phyloP scores from a whole-genome alignment of 37 sponge, comb jelly and placozoan species.

The Geodia barretti region DNA sequence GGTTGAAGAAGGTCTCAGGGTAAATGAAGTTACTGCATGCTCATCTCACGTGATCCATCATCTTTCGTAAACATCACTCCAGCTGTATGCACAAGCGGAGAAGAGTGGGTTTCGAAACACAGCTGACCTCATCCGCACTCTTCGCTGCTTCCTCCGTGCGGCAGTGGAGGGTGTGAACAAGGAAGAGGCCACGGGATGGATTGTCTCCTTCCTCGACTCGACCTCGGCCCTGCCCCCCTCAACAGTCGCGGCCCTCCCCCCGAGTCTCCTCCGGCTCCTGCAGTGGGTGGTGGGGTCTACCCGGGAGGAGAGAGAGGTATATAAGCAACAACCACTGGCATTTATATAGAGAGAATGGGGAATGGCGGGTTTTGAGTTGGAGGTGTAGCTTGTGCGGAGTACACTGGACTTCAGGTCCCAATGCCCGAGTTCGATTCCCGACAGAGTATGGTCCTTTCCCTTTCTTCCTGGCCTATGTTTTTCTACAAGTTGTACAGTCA shows the following conservation, averaged over 20 bases:
- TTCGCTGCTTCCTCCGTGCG: constrained; percentile 11
- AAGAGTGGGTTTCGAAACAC: constrained; percentile 10
- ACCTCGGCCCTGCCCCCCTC: constrained; percentile 12
- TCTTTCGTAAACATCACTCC: too few species aligned
- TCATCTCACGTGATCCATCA: too few species aligned
- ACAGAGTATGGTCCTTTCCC: too few species aligned
- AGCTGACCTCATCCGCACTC: neutral
- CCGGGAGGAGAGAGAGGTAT: neutral
- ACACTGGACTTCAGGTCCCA: too few species aligned
- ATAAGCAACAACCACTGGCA: too few species aligned
- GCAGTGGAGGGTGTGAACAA: constrained; percentile 7
- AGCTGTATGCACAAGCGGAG: constrained; percentile 24
- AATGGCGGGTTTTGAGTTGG: too few species aligned
- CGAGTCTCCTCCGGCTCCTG: neutral
- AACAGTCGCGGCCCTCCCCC: constrained; percentile 1
- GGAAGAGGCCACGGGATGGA: constrained; percentile 30
- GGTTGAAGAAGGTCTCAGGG: constrained; percentile 11
- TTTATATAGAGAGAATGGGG: too few species aligned
- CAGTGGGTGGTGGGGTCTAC: neutral
- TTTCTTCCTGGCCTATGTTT: too few species aligned
- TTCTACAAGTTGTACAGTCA: too few species aligned
- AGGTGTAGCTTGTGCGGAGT: too few species aligned
- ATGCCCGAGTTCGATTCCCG: too few species aligned
- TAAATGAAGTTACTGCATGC: neutral
- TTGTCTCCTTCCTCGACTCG: constrained; percentile 26